Evolutionary conservation across 2,888 invertebrate genomes (phyloP), one percentile per base, ranked within the genome.

Genomic region (Bruchidius siliquastri): DNA sequence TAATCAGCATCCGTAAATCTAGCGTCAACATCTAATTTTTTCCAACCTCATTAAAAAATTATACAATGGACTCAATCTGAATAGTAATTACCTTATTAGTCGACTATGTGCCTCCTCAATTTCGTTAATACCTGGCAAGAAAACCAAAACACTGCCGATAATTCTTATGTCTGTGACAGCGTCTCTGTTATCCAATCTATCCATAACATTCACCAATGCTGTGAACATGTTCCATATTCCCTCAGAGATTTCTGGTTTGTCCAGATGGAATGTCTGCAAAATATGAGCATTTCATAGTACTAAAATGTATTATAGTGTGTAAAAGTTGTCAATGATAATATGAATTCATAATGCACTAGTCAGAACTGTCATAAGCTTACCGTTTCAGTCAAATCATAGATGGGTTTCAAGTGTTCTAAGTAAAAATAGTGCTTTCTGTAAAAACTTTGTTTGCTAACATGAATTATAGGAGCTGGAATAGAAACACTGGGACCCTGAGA

Each of bases 101-200:
- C 83, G 79, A 69, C 84, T 87, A 81, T 90, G 90, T 81, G 93
- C 87, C 73, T 91, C 91, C 82, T 95, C 94, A 74, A 96, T 96
- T 88, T 97, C 96, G 80, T 90, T 87, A 72, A 96, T 91, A 70
- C 96, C 98, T 0, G 98, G 98, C 77, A 98, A 85, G 85, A 98
- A 98, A 72, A 97, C 91, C 0, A 98, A 88, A 21, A 97, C 94
- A 0, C 95, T 93, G 74, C 90, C 90, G 30, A 83, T 79, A 0
- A 78, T 77, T 67, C 80, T 71, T 18, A 74, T 72, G 22, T 80
- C 78, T 0, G 80, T 82, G 6, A 72, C 70, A 0, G 75, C 72
- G 72, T 83, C 81, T 6, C 83, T 78, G 70, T 83, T 83, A 80
- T 93, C 94, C 22, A 94, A 86, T 3, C 84, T 85, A 81, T 94